phyloP scores from a whole-genome alignment of 23 tunicate genomes.

The Halocynthia aurantium region DNA sequence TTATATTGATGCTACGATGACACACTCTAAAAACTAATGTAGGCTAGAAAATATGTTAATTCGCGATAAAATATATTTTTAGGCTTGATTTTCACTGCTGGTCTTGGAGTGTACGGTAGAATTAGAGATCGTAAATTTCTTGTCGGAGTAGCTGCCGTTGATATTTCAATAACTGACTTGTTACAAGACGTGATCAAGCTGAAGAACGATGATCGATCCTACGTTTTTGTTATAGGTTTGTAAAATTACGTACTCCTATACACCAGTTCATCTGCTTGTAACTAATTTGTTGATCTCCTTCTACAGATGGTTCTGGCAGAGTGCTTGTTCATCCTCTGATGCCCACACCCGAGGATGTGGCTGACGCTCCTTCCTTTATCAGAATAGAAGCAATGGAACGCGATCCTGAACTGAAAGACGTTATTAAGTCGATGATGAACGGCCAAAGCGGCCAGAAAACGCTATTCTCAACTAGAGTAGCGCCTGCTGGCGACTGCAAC shows the following conservation, averaged over 20 bases:
- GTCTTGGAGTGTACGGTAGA: constrained; percentile 8
- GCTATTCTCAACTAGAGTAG: background rate
- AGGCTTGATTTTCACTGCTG: constrained; percentile 51
- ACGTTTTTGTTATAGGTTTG: constrained; percentile 46
- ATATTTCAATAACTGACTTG: constrained; percentile 25
- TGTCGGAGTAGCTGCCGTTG: constrained; percentile 34
- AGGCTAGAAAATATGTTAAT: background rate
- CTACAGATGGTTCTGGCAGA: constrained; percentile 34
- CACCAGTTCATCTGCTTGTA: no score
- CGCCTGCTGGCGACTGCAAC: constrained; percentile 32
- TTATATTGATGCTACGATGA: no score
- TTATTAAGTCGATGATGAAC: constrained; percentile 30
- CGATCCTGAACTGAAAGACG: constrained; percentile 9
- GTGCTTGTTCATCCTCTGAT: constrained; percentile 40
- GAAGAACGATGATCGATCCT: constrained; percentile 23
- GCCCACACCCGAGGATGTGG: constrained; percentile 23
- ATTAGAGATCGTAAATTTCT: background rate
- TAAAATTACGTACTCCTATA: background rate
- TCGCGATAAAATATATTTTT: background rate
- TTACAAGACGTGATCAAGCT: constrained; percentile 23
- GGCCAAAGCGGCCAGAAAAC: constrained; percentile 29
- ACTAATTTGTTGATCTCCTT: background rate
- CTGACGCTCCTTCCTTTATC: constrained; percentile 21
- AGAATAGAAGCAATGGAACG: constrained; percentile 36
- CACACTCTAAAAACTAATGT: background rate